A percentile compares a stretch with the other conserved stretches of the same genome.
Conservation (phyloP, 2,797 vertebrate genomes). For the Microcaecilia unicolor region DNA sequence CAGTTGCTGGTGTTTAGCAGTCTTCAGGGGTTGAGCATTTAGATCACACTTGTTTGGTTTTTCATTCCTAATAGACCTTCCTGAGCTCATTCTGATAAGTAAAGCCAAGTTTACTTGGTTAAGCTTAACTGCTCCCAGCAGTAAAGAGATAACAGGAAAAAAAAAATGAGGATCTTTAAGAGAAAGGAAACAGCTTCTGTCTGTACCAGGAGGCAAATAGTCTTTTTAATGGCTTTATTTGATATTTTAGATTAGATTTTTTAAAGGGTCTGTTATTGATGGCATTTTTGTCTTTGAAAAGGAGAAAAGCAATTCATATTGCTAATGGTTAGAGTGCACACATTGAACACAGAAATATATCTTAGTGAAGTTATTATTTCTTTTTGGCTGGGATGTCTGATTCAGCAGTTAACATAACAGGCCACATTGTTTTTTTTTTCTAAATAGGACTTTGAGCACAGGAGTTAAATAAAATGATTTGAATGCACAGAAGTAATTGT, state of each 20-base stretch:
- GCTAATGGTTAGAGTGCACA: background rate
- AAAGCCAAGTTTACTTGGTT: slow-evolving; percentile 70
- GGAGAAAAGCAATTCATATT: too few relatives aligned
- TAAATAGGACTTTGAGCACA: too few relatives aligned
- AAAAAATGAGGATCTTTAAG: slow-evolving; percentile 26
- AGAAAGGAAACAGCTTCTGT: slow-evolving; percentile 13
- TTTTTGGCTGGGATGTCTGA: too few relatives aligned
- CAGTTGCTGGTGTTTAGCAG: too few relatives aligned
- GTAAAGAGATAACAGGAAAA: slow-evolving; percentile 56
- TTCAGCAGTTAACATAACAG: too few relatives aligned
- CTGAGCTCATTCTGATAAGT: slow-evolving; percentile 72
- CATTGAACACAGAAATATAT: background rate
- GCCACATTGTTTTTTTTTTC: too few relatives aligned
- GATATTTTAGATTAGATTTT: slow-evolving; percentile 11
- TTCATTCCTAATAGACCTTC: slow-evolving; percentile 59
- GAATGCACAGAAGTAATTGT: too few relatives aligned
- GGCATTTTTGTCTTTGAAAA: background rate
- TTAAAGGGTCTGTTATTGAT: background rate
- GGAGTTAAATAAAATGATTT: too few relatives aligned
- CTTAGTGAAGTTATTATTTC: too few relatives aligned
- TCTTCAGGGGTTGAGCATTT: slow-evolving; percentile 12
- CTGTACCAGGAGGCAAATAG: background rate
- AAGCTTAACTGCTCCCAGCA: slow-evolving; percentile 69
- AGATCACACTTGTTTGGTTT: slow-evolving; percentile 36
- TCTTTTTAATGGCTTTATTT: slow-evolving; percentile 15